These are phyloP conservation scores for Pterocles orientalis DNA, from an alignment of 2,113 vertebrate genomes.

Conservation along the genomic window DNA sequence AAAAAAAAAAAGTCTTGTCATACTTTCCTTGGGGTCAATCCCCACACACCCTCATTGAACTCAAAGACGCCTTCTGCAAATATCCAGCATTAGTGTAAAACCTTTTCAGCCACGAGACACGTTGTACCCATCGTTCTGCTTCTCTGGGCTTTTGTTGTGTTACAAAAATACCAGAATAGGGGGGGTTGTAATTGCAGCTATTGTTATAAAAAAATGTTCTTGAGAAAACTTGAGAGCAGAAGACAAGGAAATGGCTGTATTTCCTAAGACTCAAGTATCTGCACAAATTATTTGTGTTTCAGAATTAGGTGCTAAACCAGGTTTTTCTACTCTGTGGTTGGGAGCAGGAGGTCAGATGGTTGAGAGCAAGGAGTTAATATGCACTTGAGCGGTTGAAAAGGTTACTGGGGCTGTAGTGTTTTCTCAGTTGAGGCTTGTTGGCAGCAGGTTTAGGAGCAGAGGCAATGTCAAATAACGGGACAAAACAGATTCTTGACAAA, in stretches of 20 bases:
- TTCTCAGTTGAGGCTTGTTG: neutral
- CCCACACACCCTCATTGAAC: neutral
- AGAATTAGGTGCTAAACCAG: neutral
- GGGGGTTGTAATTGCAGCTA: neutral
- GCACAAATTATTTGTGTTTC: neutral
- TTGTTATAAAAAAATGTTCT: neutral
- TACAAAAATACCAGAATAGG: neutral
- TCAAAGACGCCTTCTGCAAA: neutral
- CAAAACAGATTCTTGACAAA: constrained; percentile 1
- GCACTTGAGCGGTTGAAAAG: neutral
- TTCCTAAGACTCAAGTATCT: neutral
- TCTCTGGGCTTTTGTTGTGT: neutral
- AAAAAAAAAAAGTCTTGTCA: neutral
- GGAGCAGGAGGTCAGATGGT: neutral
- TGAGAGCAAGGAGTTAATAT: neutral
- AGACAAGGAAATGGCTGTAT: neutral
- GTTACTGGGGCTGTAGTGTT: neutral
- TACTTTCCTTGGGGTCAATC: neutral
- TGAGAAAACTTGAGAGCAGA: neutral
- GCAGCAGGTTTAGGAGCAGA: constrained; percentile 24
- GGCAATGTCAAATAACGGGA: constrained; percentile 7
- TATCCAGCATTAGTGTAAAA: neutral
- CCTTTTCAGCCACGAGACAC: neutral
- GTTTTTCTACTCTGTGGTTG: neutral
- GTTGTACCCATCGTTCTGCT: neutral